A percentile compares a stretch with the other conserved stretches of the same genome.
Conservation (phyloP, 30 jellyfish, hydroid and myxozoan genomes). For the Turritopsis rubra region DNA sequence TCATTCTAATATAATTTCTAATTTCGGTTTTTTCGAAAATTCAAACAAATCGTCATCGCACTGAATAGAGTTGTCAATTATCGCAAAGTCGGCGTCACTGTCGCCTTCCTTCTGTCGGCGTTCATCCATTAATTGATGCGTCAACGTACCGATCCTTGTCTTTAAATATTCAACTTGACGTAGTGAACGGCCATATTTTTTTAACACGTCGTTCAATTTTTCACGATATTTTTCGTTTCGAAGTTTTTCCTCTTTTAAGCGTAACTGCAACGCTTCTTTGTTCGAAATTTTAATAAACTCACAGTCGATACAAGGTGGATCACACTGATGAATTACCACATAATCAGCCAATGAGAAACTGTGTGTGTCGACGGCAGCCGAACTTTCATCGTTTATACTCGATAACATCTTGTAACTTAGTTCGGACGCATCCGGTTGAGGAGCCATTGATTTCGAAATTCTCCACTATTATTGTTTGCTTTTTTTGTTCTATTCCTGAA, state of each 20-base stretch:
- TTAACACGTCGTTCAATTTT: constrained; percentile 6
- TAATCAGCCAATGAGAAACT: constrained; percentile 26
- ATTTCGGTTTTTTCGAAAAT: constrained; percentile 6
- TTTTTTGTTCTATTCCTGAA: background rate
- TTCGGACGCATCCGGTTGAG: background rate
- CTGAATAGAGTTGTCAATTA: background rate
- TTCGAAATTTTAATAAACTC: constrained; percentile 25
- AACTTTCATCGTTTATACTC: background rate
- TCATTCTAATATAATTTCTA: constrained; percentile 23
- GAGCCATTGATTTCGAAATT: too few relatives aligned
- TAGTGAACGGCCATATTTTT: constrained; percentile 23
- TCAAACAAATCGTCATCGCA: constrained; percentile 21
- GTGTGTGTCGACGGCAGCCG: background rate
- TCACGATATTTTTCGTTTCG: constrained; percentile 26
- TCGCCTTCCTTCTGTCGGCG: background rate
- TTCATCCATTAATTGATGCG: constrained; percentile 20
- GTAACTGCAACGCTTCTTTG: constrained; percentile 24
- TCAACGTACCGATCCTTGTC: background rate
- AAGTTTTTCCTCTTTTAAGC: constrained; percentile 22
- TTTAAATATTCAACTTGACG: constrained; percentile 22
- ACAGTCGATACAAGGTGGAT: constrained; percentile 33
- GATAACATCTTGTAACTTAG: background rate
- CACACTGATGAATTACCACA: constrained; percentile 28
- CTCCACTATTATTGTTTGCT: background rate
- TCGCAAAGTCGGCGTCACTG: background rate